These are phyloP conservation scores for Lophius piscatorius DNA, from an alignment of 2,113 vertebrate genomes.

Conservation along the genomic window DNA sequence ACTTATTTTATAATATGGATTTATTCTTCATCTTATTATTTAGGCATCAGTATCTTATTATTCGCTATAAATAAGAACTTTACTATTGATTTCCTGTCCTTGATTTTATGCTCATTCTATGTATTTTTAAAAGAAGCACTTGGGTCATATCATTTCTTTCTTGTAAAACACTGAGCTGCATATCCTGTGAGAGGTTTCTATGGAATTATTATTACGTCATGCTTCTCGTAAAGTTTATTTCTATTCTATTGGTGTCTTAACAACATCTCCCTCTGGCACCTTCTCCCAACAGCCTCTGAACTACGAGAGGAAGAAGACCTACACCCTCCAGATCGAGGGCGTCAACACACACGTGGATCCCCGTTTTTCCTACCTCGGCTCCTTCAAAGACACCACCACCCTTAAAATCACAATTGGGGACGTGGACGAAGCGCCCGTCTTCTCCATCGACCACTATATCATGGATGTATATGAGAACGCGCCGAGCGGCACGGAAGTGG, in stretches of 20 bases:
- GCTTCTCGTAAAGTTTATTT: background rate
- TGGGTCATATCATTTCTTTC: too few species aligned
- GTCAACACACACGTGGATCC: slow-evolving; percentile 93
- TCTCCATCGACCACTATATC: slow-evolving; percentile 90
- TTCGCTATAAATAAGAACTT: too few species aligned
- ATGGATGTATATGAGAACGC: slow-evolving; percentile 96
- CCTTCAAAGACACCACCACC: slow-evolving; percentile 92
- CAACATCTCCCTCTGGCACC: background rate
- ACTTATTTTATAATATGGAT: too few species aligned
- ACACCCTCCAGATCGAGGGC: slow-evolving; percentile 94
- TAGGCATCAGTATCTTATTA: too few species aligned
- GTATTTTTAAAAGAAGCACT: too few species aligned
- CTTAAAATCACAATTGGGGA: slow-evolving; percentile 94
- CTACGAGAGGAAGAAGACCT: slow-evolving; percentile 96
- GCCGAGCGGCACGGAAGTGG: slow-evolving; percentile 86
- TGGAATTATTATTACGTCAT: too few species aligned
- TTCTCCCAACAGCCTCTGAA: slow-evolving; percentile 87
- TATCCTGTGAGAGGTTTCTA: too few species aligned
- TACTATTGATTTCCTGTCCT: background rate
- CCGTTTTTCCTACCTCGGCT: slow-evolving; percentile 91
- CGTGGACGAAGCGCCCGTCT: slow-evolving; percentile 92
- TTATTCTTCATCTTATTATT: too few species aligned
- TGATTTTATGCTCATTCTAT: too few species aligned
- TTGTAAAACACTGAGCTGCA: too few species aligned
- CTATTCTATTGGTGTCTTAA: slow-evolving; percentile 1